phyloP scores from a whole-genome alignment of 2,113 vertebrate genomes.

The Megalops atlanticus region DNA sequence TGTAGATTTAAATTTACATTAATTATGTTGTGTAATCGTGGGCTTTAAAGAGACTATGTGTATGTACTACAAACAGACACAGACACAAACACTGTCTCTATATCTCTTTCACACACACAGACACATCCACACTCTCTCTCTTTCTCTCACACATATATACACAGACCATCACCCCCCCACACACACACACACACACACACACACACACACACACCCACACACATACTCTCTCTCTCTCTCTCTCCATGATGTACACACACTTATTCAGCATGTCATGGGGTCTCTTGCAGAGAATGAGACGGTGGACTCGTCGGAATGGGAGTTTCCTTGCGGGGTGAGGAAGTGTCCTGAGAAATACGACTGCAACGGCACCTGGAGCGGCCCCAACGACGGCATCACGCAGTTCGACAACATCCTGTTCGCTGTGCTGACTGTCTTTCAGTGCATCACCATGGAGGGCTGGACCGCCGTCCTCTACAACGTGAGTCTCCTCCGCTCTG shows the following conservation, averaged over 20 bases:
- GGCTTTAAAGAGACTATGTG: too few species aligned
- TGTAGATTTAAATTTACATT: too few species aligned
- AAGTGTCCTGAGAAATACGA: slow-evolving; percentile 73
- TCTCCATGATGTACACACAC: too few species aligned
- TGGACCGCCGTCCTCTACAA: slow-evolving; percentile 97
- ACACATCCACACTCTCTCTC: too few species aligned
- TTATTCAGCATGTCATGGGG: slow-evolving; percentile 65
- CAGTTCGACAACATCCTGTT: slow-evolving; percentile 99
- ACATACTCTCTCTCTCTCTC: background rate
- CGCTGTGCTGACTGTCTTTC: slow-evolving; percentile 97
- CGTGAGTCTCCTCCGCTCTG: slow-evolving; percentile 52
- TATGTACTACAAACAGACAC: background rate
- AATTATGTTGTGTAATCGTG: too few species aligned
- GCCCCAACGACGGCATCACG: slow-evolving; percentile 96
- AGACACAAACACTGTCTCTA: background rate
- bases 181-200: background rate
- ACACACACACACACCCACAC: background rate
- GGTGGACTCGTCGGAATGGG: slow-evolving; percentile 83
- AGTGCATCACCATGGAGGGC: slow-evolving; percentile 99
- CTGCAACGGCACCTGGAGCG: slow-evolving; percentile 91
- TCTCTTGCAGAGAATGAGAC: slow-evolving; percentile 88
- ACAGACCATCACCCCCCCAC: background rate
- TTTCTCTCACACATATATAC: too few species aligned
- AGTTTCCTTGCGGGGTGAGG: slow-evolving; percentile 72
- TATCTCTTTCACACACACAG: too few species aligned